Base-by-base conservation (phyloP, 2,888 invertebrate species). In the Drosophila testacea region DNA sequence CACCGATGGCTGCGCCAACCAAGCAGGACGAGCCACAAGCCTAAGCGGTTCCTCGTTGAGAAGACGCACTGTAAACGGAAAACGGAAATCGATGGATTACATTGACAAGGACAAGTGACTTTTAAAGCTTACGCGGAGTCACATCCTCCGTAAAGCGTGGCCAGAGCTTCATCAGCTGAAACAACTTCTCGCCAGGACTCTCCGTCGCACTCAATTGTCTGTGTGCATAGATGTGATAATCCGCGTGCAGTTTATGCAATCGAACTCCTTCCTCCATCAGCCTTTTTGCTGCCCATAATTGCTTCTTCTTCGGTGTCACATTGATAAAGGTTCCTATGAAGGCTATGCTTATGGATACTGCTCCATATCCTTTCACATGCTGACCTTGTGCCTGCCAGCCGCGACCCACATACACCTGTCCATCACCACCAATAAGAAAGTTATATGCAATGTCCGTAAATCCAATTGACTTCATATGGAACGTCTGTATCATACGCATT, bases 401-500 rank as follows among this genome's bases (percentile, higher is more conserved):
- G 39, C 94, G 91, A 11, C 94, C 94, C 51, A 93, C 93, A 79
- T 94, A 94, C 13, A 94, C 90, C 59, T 93, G 93, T 0, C 94
- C 94, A 90, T 95, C 94, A 44, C 94, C 93, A 3, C 94, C 94
- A 51, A 95, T 92, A 59, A 97, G 91, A 82, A 96, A 97, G 89
- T 96, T 97, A 90, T 96, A 97, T 0, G 93, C 95, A 56, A 96
- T 96, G 87, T 96, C 96, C 68, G 92, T 93, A 94, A 95, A 96
- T 0, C 93, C 90, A 30, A 91, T 91, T 16, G 94, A 94, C 76
- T 95, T 95, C 61, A 96, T 95, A 90, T 97, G 96, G 81, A 94
- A 95, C 7, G 92, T 93, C 90, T 96, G 96, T 55, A 95, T 95
- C 22, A 93, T 89, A 6, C 95, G 94, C 16, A 95, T 94, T 2